Evolutionary conservation across 2,113 vertebrate genomes (phyloP), one percentile per base, ranked within the genome.

Genomic region (Amazona guildingii): DNA sequence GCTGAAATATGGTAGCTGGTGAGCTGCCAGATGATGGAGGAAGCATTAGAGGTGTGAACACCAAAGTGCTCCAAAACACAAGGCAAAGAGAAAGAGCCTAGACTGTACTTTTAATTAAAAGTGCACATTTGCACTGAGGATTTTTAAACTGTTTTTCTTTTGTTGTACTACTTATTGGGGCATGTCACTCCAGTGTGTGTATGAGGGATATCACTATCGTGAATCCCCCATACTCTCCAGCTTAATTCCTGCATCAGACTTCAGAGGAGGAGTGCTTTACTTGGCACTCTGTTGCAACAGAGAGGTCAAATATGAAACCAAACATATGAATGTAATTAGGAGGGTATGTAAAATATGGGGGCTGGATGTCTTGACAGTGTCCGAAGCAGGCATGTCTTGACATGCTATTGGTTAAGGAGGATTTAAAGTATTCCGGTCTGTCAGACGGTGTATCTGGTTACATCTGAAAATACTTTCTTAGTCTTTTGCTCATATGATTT

Each of bases 401-500:
- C 96, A 83, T 97, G 97, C 91, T 37, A 57, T 90, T 93, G 88
- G 93, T 95, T 88, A 90, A 86, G 97, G 78, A 95, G 80, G 74
- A 68, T 94, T 97, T 97, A 92, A 96, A 95, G 88, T 97, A 96
- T 97, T 95, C 91, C 95, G 93, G 64, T 62, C 94, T 95, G 95
- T 97, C 2, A 18, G 92, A 96, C 12, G 25, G 67, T 78, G 80
- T 95, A 95, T 97, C 95, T 91, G 94, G 75, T 97, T 97, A 96
- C 96, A 94, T 95, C 74, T 90, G 48, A 91, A 95, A 81, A 79
- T 49, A 54, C 35, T 94, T 96, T 92, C 68, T 81, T 68, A 44
- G 83, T 79, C 57, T 89, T 91, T 80, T 82, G 66, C n/a, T 88
- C 69, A 52, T 84, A 72, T 16, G 44, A 94, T 84, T 94, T 96